Evolutionary conservation across 2,797 vertebrate genomes (phyloP).

Genomic region (Sebastes minor): DNA sequence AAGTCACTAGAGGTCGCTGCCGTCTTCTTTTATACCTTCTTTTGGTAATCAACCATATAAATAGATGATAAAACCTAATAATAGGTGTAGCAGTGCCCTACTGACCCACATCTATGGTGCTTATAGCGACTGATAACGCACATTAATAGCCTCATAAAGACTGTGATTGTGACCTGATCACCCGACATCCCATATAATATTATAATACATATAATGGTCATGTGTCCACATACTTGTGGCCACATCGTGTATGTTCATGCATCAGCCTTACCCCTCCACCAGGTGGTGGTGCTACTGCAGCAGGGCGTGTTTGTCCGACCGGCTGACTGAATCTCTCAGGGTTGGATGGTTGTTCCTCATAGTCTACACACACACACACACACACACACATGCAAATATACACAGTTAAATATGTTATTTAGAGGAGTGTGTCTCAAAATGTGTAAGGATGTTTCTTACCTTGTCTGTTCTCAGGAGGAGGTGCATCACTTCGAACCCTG

Average conservation of each 20-base stretch:
- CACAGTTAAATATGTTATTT: background rate
- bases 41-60: no score
- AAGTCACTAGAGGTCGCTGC: no score
- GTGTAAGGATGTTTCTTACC: conserved; percentile 47
- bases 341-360: conserved; percentile 52
- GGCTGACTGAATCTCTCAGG: conserved; percentile 58
- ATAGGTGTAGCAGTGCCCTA: no score
- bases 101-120: no score
- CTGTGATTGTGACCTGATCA: no score
- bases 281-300: conserved; percentile 65
- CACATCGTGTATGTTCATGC: background rate
- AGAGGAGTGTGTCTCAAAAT: background rate
- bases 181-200: no score
- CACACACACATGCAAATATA: background rate
- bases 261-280: conserved; percentile 72
- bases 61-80: no score
- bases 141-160: no score
- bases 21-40: no score
- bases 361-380: conserved; percentile 14
- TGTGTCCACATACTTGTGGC: background rate
- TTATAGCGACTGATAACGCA: no score
- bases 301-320: conserved; percentile 52
- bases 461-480: conserved; percentile 76
- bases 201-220: no score
- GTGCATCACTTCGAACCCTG: conserved; percentile 86